These are phyloP conservation scores for Ostrea denselamellosa DNA, from an alignment of 1,140 invertebrate species.

Conservation along the genomic window DNA sequence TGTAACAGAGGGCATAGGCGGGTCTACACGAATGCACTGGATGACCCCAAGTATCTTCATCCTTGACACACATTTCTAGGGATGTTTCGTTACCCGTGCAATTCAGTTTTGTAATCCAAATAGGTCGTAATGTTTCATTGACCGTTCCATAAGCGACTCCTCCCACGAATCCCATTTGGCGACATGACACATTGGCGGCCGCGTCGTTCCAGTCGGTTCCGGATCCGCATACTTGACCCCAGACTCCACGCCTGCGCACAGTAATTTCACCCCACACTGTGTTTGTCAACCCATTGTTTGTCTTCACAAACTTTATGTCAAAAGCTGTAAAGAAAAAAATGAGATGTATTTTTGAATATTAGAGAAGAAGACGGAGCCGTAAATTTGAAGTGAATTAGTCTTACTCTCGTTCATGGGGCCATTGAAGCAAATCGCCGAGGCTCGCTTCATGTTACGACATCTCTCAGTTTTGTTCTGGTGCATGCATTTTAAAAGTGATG, in stretches of 20 bases:
- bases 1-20: constrained; percentile 65
- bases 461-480: constrained; percentile 44
- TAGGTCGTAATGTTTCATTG: constrained; percentile 67
- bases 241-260: constrained; percentile 59
- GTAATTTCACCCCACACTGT: constrained; percentile 61
- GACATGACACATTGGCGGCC: constrained; percentile 65
- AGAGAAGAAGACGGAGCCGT: not conserved
- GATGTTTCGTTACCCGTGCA: constrained; percentile 64
- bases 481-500: constrained; percentile 54
- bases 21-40: constrained; percentile 60
- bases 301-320: constrained; percentile 56
- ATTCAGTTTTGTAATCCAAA: constrained; percentile 84
- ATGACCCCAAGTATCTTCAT: constrained; percentile 61
- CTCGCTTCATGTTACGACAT: constrained; percentile 58
- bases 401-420: constrained; percentile 39
- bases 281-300: constrained; percentile 31
- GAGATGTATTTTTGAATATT: not conserved
- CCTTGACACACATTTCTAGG: constrained; percentile 63
- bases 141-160: constrained; percentile 65
- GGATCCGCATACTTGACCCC: constrained; percentile 67
- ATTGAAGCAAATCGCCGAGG: constrained; percentile 63
- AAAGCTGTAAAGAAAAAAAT: constrained; percentile 57
- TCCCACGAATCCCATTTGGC: constrained; percentile 56
- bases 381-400: not conserved
- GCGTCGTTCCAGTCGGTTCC: constrained; percentile 68